Evolutionary conservation across 2,888 invertebrate genomes (phyloP), one percentile per base, ranked within the genome.

Genomic region (Coremacera marginata): DNA sequence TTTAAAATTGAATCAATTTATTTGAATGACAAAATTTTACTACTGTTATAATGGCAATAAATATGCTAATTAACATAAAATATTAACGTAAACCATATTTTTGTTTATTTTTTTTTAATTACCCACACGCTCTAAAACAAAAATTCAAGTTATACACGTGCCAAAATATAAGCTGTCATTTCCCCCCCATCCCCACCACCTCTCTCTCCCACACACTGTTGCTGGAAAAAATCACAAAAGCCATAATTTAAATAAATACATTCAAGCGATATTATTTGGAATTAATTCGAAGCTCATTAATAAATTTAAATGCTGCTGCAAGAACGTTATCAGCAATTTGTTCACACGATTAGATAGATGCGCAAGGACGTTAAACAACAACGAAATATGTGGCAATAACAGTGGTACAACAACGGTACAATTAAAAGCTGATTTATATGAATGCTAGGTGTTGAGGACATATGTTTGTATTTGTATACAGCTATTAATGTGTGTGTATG

Each of bases 351-450:
- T 68, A 68, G 49, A 27, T 49, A 27, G 25, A 51, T 44, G 44
- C 14, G 14, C 44, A 44, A 44, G 44, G 44, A 44, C 11, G 44
- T 11, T 9, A 9, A 49, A 68, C 19, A 49, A 49, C 25, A 7
- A 8, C 31, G 8, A 65, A 34, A 34, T 19, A 49, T 19, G 44
- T 44, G 49, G 67, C 67, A 67, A 63, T 34, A 4, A 19, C 19
- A 19, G 44, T 8, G 19, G 37, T n/a, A n/a, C n/a, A n/a, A 7
- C 44, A 44, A 44, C 44, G 25, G 9, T 22, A 25, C 60, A 62
- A 22, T 67, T 67, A 67, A 67, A 67, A 67, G 67, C 67, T 67
- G 44, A 67, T 67, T 67, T 67, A 60, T 60, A 67, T 34, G 19
- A 22, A 44, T 44, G n/a, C 34, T 16, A 22, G 27, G 62, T 9